phyloP scores from a whole-genome alignment of 2,113 vertebrate species.

The Megaceryle maxima region DNA sequence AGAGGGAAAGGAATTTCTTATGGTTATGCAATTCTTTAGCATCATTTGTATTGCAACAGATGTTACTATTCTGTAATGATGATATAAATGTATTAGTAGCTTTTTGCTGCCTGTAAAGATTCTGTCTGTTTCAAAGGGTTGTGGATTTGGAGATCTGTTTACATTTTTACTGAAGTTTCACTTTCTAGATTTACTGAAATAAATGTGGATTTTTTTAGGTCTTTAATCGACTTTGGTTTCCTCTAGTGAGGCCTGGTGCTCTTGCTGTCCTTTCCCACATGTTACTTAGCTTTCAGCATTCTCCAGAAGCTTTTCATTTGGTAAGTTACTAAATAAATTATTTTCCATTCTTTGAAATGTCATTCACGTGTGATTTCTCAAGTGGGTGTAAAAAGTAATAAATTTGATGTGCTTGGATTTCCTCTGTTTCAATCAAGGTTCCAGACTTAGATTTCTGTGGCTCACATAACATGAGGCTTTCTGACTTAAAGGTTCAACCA shows the following conservation, averaged over 20 bases:
- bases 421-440: not conserved
- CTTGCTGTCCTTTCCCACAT: constrained; percentile 95
- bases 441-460: not conserved
- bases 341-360: not conserved
- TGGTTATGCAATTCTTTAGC: not conserved
- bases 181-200: not conserved
- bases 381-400: not conserved
- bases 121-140: not conserved
- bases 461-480: not conserved
- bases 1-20: not conserved
- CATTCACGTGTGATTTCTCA: not conserved
- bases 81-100: not conserved
- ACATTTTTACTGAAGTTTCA: not conserved
- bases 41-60: not conserved
- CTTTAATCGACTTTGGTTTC: constrained; percentile 96
- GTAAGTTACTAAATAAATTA: constrained; percentile 73
- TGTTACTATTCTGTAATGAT: not conserved
- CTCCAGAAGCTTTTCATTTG: constrained; percentile 98
- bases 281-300: constrained; percentile 99
- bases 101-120: not conserved
- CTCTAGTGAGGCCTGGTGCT: constrained; percentile 94
- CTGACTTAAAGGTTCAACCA: not conserved
- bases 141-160: not conserved
- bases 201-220: constrained; percentile 68
- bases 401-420: not conserved